phyloP scores from a whole-genome alignment of 2,888 invertebrate genomes.

The Drosophila antonietae region DNA sequence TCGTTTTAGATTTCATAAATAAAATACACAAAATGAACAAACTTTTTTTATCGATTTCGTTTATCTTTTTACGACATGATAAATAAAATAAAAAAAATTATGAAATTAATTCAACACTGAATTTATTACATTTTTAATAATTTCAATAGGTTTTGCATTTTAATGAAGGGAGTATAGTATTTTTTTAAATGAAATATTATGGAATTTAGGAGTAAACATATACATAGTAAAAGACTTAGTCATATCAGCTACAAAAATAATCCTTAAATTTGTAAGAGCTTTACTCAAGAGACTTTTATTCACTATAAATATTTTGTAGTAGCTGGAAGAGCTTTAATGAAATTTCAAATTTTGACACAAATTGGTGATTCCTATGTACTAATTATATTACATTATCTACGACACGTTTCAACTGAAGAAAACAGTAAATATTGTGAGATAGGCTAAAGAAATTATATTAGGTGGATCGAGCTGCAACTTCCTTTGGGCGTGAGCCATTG shows the following conservation, averaged over 20 bases:
- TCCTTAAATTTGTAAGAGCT: neutral
- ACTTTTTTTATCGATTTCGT: neutral
- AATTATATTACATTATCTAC: neutral
- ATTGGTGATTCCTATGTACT: neutral
- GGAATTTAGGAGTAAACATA: neutral
- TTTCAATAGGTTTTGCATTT: neutral
- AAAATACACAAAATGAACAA: neutral
- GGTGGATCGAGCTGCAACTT: no score
- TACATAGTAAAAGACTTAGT: neutral
- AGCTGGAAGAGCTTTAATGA: neutral
- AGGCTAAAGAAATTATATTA: no score
- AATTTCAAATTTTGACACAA: neutral
- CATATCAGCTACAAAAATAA: neutral
- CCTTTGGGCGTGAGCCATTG: no score
- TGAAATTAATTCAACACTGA: neutral
- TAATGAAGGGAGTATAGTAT: neutral
- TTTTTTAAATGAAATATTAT: neutral
- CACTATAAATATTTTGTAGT: neutral
- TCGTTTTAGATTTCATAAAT: slow-evolving; percentile 31
- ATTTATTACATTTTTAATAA: slow-evolving; percentile 5
- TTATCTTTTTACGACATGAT: neutral
- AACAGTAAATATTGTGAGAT: no score
- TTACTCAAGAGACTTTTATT: neutral
- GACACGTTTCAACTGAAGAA: no score
- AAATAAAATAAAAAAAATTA: neutral